Base-by-base conservation (phyloP, 1,140 invertebrate species). In the Batillaria attramentaria region DNA sequence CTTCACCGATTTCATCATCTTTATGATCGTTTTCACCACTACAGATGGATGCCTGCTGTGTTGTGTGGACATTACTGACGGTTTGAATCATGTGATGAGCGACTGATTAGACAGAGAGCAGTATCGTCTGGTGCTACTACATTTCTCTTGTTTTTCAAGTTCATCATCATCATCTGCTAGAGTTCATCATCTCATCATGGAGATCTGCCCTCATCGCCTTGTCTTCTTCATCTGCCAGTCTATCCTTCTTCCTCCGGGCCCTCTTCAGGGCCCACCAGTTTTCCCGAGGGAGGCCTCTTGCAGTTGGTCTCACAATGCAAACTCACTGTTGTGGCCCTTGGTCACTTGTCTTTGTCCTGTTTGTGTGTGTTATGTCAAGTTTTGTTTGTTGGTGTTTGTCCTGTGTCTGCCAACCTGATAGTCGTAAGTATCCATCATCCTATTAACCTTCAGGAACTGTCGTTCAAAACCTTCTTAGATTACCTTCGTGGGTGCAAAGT, bases 211-310 rank as follows among this genome's bases (percentile, higher is more conserved):
- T 75, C 31, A 42, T 65, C 33, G 13, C 57, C 54, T 60, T 16
- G 3, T 28, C 68, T 70, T 33, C 10, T 41, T 70, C 73, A 75
- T 65, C 73, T 42, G 73, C 54, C 33, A 2, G 39, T 16, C 73
- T 75, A 20, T 75, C 73, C 42, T 35, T 75, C 73, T 70, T 72
- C 77, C 79, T 84, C 72, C 68, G 84, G 84, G 78, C 66, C 81
- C 84, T 83, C 72, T 82, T 84, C 62, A 83, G 84, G 83, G 78
- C 78, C 84, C 84, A 72, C 84, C 77, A 79, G 77, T 81, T 37
- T 50, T 77, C 78, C 84, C 54, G 78, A 79, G 73, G 70, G 78
- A 76, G 18, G 24, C 62, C 73, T n/a, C 50, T 80, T 78, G 50
- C 31, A 50, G 62, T 39, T 39, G 24, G 37, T 65, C 54, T 75